Percentiles rank a stretch among this genome's conserved stretches.
These are phyloP conservation scores for Semicossyphus pulcher DNA, from an alignment of 2,113 vertebrate species.

Conservation along the genomic window DNA sequence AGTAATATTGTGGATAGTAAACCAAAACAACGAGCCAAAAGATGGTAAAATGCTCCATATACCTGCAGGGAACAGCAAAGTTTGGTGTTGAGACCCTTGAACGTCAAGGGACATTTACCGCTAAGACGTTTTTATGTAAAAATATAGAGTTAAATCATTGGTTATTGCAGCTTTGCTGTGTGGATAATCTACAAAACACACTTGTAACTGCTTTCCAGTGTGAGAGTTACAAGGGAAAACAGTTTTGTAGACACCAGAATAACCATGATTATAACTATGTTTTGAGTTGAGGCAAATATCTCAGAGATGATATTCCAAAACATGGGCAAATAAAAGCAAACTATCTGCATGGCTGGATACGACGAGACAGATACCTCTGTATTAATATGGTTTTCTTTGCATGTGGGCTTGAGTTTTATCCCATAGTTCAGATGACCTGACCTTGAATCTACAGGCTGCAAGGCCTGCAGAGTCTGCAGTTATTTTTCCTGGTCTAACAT, in stretches of 20 bases:
- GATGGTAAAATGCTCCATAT: neutral
- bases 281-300: neutral
- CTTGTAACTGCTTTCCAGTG: no score
- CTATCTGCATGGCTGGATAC: neutral
- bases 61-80: neutral
- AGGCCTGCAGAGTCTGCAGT: conserved; percentile 30
- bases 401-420: conserved; percentile 28
- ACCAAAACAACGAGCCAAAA: neutral
- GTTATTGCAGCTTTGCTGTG: no score
- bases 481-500: conserved; percentile 49
- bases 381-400: neutral
- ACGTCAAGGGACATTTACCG: no score
- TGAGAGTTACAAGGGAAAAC: no score
- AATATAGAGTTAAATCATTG: no score
- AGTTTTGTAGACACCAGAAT: no score
- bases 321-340: conserved; percentile 2
- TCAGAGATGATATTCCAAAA: conserved; percentile 10
- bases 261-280: no score
- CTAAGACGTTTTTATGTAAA: no score
- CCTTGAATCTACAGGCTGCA: conserved; percentile 50
- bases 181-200: no score
- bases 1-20: neutral
- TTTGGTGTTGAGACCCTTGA: conserved; percentile 1
- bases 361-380: neutral
- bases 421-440: conserved; percentile 48